Conservation (phyloP, 92 coral and sea anemone genomes). For the Paragorgia papillata region DNA sequence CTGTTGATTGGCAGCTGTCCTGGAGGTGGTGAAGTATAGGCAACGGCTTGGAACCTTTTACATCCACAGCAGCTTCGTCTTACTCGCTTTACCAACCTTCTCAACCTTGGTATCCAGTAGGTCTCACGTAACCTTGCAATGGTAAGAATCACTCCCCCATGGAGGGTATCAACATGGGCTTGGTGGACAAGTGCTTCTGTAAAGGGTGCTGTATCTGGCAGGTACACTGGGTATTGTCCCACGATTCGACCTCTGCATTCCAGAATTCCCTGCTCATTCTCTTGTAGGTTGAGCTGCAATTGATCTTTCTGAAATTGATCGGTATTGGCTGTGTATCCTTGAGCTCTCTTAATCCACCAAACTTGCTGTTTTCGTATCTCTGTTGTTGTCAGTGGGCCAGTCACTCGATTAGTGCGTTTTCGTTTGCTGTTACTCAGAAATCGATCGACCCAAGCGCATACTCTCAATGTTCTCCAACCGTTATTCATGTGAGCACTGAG, state of each 20-base stretch:
- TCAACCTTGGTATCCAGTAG: not conserved
- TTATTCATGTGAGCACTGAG: not conserved
- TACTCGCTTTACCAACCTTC: not conserved
- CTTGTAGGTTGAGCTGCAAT: not conserved
- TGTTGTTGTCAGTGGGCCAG: not conserved
- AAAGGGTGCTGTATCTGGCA: too few relatives aligned
- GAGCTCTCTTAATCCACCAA: not conserved
- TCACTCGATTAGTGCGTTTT: too few relatives aligned
- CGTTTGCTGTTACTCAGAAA: not conserved
- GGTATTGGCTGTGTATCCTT: too few relatives aligned
- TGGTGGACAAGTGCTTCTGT: too few relatives aligned
- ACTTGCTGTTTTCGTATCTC: not conserved
- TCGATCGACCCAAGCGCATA: not conserved
- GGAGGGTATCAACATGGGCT: too few relatives aligned
- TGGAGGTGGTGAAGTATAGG: too few relatives aligned
- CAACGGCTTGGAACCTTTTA: too few relatives aligned
- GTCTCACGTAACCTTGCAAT: not conserved
- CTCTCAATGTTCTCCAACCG: not conserved
- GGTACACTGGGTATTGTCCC: too few relatives aligned
- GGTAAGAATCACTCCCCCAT: too few relatives aligned
- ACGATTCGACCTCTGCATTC: not conserved
- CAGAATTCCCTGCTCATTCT: constrained; percentile 6
- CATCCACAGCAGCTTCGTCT: too few relatives aligned
- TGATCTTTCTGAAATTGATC: too few relatives aligned
- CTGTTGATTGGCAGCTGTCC: too few relatives aligned